Conservation (phyloP, 1,140 invertebrate species). For the Drosophila burlai region DNA sequence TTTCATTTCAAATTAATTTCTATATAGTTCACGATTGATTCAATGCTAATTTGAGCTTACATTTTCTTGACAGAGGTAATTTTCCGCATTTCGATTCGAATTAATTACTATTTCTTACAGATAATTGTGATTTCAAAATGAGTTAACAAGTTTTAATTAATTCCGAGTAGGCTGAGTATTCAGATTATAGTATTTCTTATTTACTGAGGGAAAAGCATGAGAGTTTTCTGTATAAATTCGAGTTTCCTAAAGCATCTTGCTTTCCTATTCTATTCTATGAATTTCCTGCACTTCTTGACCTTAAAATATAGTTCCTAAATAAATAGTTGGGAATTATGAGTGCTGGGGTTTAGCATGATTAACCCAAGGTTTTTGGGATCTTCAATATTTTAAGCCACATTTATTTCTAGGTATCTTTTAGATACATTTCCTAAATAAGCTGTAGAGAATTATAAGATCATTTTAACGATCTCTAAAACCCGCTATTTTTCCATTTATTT, state of each 20-base stretch:
- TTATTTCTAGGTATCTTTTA: no score
- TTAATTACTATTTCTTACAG: slow-evolving; percentile 2
- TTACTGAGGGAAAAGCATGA: not conserved
- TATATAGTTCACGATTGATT: not conserved
- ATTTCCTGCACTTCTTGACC: not conserved
- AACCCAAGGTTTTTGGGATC: no score
- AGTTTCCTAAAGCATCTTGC: not conserved
- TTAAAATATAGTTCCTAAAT: not conserved
- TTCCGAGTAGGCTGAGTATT: not conserved
- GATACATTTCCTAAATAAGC: not conserved
- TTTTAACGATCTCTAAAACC: not conserved
- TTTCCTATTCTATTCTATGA: not conserved
- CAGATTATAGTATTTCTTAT: not conserved
- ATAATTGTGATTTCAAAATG: slow-evolving; percentile 2
- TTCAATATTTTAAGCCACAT: no score
- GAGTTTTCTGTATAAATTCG: not conserved
- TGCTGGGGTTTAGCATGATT: not conserved
- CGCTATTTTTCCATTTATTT: not conserved
- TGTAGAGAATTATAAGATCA: not conserved
- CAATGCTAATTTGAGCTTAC: slow-evolving; percentile 2
- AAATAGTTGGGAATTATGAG: not conserved
- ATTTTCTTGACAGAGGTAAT: not conserved
- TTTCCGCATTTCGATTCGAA: slow-evolving; percentile 3
- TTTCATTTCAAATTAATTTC: not conserved
- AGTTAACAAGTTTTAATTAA: slow-evolving; percentile 3